Evolutionary conservation across 2,888 invertebrate species (phyloP).

Genomic region (Aphrophora alni): DNA sequence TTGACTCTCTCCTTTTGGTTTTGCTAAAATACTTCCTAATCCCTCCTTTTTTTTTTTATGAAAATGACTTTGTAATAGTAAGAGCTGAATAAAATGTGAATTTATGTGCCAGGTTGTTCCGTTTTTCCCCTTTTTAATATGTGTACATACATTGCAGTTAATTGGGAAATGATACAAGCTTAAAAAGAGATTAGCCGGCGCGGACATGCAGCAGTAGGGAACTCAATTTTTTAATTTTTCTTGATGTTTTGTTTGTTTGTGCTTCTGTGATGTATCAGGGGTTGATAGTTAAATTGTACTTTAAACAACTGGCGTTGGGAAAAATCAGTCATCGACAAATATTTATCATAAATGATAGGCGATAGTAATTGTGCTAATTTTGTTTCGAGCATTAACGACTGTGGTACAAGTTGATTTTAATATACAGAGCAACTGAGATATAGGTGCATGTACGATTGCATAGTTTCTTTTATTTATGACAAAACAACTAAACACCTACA

Average conservation of each 20-base stretch:
- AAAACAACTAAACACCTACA: too few species aligned
- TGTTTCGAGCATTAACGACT: too few species aligned
- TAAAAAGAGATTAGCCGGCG: not conserved
- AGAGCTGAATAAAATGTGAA: not conserved
- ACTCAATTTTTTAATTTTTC: not conserved
- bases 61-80: not conserved
- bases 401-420: too few species aligned
- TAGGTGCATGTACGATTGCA: too few species aligned
- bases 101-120: not conserved
- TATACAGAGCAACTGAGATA: too few species aligned
- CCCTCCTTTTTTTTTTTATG: not conserved
- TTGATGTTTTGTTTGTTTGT: not conserved
- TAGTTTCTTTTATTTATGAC: too few species aligned
- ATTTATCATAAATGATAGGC: not conserved
- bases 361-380: too few species aligned
- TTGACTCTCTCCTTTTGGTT: too few species aligned
- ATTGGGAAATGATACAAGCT: slow-evolving; percentile 6
- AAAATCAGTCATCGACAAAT: not conserved
- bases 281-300: not conserved
- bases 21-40: too few species aligned
- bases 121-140: not conserved
- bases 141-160: not conserved
- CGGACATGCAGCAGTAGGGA: not conserved
- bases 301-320: not conserved
- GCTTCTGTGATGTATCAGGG: not conserved